phyloP scores from a whole-genome alignment of 2,113 vertebrate genomes.

The Salvelinus fontinalis region DNA sequence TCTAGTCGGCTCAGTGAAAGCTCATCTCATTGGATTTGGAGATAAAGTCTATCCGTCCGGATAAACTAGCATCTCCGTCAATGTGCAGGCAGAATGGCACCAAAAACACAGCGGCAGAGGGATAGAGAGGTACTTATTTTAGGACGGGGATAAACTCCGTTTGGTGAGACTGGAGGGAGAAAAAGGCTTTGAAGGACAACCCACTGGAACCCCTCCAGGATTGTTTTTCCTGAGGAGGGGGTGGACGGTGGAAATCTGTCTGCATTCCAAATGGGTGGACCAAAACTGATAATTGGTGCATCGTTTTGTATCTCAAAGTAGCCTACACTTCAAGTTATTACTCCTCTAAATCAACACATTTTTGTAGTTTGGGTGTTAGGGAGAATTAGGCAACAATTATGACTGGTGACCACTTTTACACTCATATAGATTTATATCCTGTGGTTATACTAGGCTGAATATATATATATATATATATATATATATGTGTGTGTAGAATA shows the following conservation, averaged over 20 bases:
- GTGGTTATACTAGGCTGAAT: too few relatives aligned
- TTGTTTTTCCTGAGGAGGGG: background rate
- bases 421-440: too few relatives aligned
- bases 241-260: slow-evolving; percentile 21
- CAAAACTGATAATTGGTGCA: background rate
- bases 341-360: background rate
- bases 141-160: slow-evolving; percentile 7
- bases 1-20: slow-evolving; percentile 52
- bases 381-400: background rate
- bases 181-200: slow-evolving; percentile 20
- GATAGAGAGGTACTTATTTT: background rate
- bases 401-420: background rate
- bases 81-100: slow-evolving; percentile 20
- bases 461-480: background rate
- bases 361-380: background rate
- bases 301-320: background rate
- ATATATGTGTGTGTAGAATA: background rate
- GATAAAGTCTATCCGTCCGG: slow-evolving; percentile 21
- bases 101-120: background rate
- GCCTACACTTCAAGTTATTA: background rate
- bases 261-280: slow-evolving; percentile 25
- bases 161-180: slow-evolving; percentile 26
- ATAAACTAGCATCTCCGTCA: slow-evolving; percentile 15
- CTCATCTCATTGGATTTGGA: slow-evolving; percentile 63
- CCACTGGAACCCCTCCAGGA: slow-evolving; percentile 3